Evolutionary conservation across 1,140 invertebrate species (phyloP).

Genomic region (Idris sp.): DNA sequence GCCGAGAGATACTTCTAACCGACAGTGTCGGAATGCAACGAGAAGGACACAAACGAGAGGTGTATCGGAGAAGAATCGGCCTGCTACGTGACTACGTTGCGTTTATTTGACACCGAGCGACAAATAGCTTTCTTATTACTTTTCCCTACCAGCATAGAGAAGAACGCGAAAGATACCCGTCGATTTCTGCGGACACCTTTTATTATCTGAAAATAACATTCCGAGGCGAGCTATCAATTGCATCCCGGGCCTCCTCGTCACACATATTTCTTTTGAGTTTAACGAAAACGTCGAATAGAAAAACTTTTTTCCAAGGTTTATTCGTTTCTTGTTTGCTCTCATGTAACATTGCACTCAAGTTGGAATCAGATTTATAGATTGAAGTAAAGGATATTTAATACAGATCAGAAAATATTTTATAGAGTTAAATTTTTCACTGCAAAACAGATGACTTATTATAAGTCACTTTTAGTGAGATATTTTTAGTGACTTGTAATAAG

Average conservation of each 20-base stretch:
- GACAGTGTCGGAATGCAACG: slow-evolving; percentile 31
- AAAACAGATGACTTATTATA: no score
- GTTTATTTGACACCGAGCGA: slow-evolving; percentile 77
- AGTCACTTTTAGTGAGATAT: no score
- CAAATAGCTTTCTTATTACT: slow-evolving; percentile 77
- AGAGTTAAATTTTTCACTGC: no score
- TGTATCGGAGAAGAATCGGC: slow-evolving; percentile 58
- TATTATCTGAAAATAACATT: slow-evolving; percentile 22
- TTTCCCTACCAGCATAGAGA: slow-evolving; percentile 65
- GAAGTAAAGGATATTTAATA: no score
- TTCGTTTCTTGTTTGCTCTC: not conserved
- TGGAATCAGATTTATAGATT: no score
- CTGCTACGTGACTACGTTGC: slow-evolving; percentile 67
- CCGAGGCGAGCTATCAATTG: slow-evolving; percentile 34
- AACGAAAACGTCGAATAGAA: slow-evolving; percentile 30
- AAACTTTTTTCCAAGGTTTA: no score
- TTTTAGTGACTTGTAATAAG: no score
- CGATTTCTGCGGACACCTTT: slow-evolving; percentile 50
- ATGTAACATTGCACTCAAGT: no score
- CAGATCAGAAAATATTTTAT: no score
- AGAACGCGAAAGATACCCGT: slow-evolving; percentile 55
- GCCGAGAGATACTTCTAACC: slow-evolving; percentile 37
- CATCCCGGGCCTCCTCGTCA: slow-evolving; percentile 17
- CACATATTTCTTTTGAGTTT: slow-evolving; percentile 30
- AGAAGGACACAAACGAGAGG: slow-evolving; percentile 23